phyloP scores from a whole-genome alignment of 2,888 invertebrate species.

The Odontomyia ornata region DNA sequence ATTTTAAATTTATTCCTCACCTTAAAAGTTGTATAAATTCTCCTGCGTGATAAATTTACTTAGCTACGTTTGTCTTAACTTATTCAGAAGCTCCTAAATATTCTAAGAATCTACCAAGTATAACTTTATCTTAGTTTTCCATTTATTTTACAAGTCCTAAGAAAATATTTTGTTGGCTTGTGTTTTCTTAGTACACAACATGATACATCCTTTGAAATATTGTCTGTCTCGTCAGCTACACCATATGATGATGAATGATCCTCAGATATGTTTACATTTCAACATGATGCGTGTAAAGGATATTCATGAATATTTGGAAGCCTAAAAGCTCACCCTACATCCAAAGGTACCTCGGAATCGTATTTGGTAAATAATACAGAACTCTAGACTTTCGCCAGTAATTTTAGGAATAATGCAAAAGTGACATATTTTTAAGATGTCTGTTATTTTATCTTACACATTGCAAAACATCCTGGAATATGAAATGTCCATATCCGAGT shows the following conservation, averaged over 20 bases:
- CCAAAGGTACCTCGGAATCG: too few relatives aligned
- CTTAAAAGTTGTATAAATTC: not conserved
- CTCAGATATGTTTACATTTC: not conserved
- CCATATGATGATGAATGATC: not conserved
- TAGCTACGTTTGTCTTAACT: not conserved
- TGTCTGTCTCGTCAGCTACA: not conserved
- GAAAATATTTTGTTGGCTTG: conserved; percentile 16
- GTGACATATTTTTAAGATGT: not conserved
- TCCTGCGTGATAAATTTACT: not conserved
- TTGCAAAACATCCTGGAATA: not conserved
- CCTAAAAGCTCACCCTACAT: too few relatives aligned
- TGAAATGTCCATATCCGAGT: not conserved
- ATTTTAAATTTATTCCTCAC: too few relatives aligned
- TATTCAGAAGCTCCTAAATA: not conserved
- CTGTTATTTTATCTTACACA: not conserved
- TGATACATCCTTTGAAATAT: not conserved
- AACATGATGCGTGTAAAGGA: not conserved
- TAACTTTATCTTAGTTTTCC: not conserved
- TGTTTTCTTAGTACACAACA: not conserved
- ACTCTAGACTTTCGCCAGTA: not conserved
- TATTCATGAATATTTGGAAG: not conserved
- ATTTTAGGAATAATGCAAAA: not conserved
- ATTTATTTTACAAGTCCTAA: not conserved
- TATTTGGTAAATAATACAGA: not conserved
- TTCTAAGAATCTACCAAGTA: not conserved